Evolutionary conservation across 2,797 vertebrate genomes (phyloP).

Genomic region (Parauchenoglanis punctatus): DNA sequence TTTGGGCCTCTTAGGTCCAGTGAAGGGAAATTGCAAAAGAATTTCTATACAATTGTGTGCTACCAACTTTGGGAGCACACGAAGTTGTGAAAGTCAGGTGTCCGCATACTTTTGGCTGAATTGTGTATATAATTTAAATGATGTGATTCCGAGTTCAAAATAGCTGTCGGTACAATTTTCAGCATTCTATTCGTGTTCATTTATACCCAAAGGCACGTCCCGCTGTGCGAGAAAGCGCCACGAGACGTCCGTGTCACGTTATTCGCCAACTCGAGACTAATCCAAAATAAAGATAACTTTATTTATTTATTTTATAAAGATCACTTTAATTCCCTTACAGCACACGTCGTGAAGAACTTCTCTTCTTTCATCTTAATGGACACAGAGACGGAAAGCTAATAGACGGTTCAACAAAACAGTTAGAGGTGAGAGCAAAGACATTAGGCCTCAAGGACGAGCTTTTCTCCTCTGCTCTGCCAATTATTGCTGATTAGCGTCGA

Average conservation of each 20-base stretch:
- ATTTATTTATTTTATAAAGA: no score
- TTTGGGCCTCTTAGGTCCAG: background rate
- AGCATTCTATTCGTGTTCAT: background rate
- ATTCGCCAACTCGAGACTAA: background rate
- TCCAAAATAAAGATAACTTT: background rate
- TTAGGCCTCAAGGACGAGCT: conserved; percentile 45
- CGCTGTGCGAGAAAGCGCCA: background rate
- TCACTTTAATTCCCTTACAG: conserved; percentile 2
- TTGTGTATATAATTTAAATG: background rate
- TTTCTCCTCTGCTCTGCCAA: conserved; percentile 50
- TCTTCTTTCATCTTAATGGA: conserved; percentile 9
- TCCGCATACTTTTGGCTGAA: background rate
- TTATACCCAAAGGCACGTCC: background rate
- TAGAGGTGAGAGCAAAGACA: conserved; percentile 51
- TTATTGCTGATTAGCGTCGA: conserved; percentile 69
- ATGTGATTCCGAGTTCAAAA: background rate
- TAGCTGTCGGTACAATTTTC: background rate
- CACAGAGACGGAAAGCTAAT: conserved; percentile 9
- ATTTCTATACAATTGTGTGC: background rate
- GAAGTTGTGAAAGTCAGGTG: background rate
- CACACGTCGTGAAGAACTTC: background rate
- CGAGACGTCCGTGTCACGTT: background rate
- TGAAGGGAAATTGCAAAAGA: background rate
- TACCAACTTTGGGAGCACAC: background rate
- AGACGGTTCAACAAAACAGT: background rate